Conservation (phyloP, 2,888 invertebrate species). For the Bimastos eiseni region DNA sequence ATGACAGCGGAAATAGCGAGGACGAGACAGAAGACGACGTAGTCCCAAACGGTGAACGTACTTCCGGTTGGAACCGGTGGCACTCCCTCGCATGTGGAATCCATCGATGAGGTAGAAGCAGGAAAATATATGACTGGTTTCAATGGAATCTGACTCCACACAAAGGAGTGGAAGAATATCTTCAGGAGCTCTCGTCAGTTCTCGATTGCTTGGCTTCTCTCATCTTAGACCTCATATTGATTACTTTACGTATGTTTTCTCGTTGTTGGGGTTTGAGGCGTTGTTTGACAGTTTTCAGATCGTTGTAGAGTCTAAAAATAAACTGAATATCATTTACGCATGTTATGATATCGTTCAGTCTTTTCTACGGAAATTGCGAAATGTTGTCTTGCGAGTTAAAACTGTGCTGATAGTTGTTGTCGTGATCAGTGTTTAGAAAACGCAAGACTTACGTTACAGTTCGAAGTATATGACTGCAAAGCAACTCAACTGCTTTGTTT, state of each 20-base stretch:
- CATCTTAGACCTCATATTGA: too few species aligned
- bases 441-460: not conserved
- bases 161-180: too few species aligned
- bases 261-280: not conserved
- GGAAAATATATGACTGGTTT: too few species aligned
- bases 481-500: too few species aligned
- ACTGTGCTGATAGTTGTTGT: not conserved
- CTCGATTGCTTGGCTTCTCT: not conserved
- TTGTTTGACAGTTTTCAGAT: not conserved
- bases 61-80: not conserved
- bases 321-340: not conserved
- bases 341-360: too few species aligned
- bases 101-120: not conserved
- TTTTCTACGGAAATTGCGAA: not conserved
- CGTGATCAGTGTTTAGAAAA: not conserved
- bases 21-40: slow-evolving; percentile 37
- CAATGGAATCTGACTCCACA: too few species aligned
- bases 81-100: not conserved
- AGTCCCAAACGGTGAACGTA: slow-evolving; percentile 38
- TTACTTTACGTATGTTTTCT: too few species aligned
- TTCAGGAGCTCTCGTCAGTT: not conserved
- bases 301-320: not conserved
- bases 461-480: too few species aligned
- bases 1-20: slow-evolving; percentile 36
- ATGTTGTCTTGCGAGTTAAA: not conserved